Conservation (phyloP, 2,888 invertebrate genomes). For the Tachystola acroxantha region DNA sequence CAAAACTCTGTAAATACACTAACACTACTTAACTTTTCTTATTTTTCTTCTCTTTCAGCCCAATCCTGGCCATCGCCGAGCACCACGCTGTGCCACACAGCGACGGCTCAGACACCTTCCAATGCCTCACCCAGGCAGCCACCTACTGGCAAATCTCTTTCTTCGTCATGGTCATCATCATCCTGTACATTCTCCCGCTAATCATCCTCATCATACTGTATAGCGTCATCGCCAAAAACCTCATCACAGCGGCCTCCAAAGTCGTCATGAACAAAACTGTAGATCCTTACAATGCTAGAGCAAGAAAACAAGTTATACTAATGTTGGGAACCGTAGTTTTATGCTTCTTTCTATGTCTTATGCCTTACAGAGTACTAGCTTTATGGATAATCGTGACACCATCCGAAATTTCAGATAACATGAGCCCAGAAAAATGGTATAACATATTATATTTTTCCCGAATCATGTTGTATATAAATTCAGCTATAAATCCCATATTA, state of each 20-base stretch:
- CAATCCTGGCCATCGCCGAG: conserved; percentile 87
- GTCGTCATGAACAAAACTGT: conserved; percentile 84
- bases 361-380: conserved; percentile 91
- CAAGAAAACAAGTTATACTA: conserved; percentile 89
- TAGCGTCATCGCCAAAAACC: conserved; percentile 88
- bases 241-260: conserved; percentile 84
- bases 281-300: conserved; percentile 83
- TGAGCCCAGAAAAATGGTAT: conserved; percentile 89
- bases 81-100: conserved; percentile 82
- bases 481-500: conserved; percentile 93
- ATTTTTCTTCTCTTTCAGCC: conserved; percentile 81
- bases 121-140: conserved; percentile 88
- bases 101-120: conserved; percentile 84
- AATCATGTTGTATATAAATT: conserved; percentile 92
- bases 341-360: conserved; percentile 91
- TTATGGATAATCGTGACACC: conserved; percentile 90
- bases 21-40: not conserved
- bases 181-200: conserved; percentile 90
- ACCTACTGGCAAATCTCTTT: conserved; percentile 87
- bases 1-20: no score
- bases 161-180: conserved; percentile 86
- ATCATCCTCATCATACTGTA: conserved; percentile 88
- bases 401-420: conserved; percentile 80
- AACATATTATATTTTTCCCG: conserved; percentile 90
- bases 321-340: conserved; percentile 93